Evolutionary conservation across 2,113 vertebrate genomes (phyloP), one percentile per base, ranked within the genome.

Genomic region (Phalacrocorax pelagicus): DNA sequence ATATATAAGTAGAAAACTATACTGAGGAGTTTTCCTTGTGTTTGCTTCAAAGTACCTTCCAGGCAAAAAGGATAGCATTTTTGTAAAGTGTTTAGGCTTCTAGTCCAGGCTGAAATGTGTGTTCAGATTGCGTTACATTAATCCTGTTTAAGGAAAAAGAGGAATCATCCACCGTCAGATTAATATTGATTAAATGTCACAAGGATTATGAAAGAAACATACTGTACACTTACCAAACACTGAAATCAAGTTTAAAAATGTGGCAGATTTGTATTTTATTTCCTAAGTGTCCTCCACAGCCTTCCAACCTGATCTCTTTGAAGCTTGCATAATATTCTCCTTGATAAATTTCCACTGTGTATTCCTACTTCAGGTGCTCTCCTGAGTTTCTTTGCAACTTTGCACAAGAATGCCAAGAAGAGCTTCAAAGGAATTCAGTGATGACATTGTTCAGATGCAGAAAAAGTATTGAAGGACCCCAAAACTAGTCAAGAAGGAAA

Each of bases 131-230:
- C 5, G 49, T 94, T 92, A 80, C 75, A 36, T 97, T 97, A 97
- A 98, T 98, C 92, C 94, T 97, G 80, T 97, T 97, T 96, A 95
- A 96, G 95, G 83, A 89, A 95, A 93, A 94, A 87, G 88, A 94
- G 91, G 91, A 96, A 95, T 97, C 96, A 92, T 95, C 90, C 78
- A 57, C 72, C 86, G 95, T 98, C 96, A 96, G 97, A 97, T 98
- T 98, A 97, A 95, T 97, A 98, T 98, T 96, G 98, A 98, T 97
- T 96, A 97, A 93, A 97, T 96, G 95, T 97, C 97, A 96, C 88
- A 90, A 62, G 71, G 89, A 97, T 97, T 97, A 97, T 96, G 95
- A 97, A 96, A 96, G 93, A 88, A 94, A 92, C 82, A 86, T 81
- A 89, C 21, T 29, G 81, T 95, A 96, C 82, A 80, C 72, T 98